phyloP scores from a whole-genome alignment of 2,113 vertebrate genomes.

The Cygnus atratus region DNA sequence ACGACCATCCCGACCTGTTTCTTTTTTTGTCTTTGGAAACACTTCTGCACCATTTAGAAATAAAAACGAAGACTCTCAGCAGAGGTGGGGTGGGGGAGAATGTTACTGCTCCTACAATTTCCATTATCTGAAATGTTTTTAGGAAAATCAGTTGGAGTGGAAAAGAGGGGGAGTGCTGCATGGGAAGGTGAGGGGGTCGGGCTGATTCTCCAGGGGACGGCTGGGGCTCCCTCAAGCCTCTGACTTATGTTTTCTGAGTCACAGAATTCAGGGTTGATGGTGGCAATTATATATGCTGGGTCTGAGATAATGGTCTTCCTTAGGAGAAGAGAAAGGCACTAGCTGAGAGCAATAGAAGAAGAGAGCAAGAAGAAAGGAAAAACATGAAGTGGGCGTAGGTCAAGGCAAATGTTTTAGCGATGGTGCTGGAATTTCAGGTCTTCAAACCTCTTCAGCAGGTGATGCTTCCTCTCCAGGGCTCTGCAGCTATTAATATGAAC shows the following conservation, averaged over 20 bases:
- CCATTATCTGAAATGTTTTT: neutral
- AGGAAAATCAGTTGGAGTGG: neutral
- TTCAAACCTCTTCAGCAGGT: conserved; percentile 36
- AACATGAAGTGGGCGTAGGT: conserved; percentile 17
- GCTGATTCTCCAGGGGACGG: neutral
- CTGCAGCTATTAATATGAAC: conserved; percentile 45
- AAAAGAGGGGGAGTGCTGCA: neutral
- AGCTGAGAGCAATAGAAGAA: conserved; percentile 4
- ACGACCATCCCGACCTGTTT: neutral
- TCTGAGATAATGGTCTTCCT: neutral
- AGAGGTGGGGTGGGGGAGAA: neutral
- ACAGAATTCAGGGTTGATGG: neutral
- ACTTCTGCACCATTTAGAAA: neutral
- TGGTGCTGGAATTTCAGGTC: conserved; percentile 53
- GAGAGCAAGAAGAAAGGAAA: conserved; percentile 27
- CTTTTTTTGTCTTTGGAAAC: neutral
- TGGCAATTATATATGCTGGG: neutral
- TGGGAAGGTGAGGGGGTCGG: neutral
- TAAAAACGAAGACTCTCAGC: neutral
- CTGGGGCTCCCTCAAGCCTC: neutral
- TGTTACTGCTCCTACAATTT: neutral
- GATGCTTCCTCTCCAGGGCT: conserved; percentile 1
- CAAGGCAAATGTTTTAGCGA: conserved; percentile 15
- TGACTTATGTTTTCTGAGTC: neutral
- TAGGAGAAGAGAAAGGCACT: neutral